These are phyloP conservation scores for Pterostichus madidus DNA, from an alignment of 2,888 invertebrate species.

Conservation along the genomic window DNA sequence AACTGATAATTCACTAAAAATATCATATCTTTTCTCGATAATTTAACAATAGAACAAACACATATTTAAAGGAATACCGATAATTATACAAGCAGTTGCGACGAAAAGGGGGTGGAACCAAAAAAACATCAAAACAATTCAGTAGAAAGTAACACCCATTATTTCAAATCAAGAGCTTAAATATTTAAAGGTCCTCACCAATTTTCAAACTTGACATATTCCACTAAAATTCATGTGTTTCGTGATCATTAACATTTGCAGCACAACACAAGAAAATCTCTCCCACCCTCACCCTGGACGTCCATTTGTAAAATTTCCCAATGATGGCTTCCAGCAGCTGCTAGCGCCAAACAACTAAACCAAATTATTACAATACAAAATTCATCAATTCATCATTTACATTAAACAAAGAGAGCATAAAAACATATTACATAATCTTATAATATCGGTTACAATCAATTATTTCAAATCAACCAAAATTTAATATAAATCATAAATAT, in stretches of 20 bases:
- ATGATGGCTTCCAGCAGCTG: constrained; percentile 36
- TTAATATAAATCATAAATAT: too few relatives aligned
- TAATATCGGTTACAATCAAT: too few relatives aligned
- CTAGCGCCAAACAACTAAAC: background rate
- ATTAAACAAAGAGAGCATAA: too few relatives aligned
- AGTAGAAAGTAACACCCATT: constrained; percentile 65
- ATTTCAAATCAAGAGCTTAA: constrained; percentile 53
- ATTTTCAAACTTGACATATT: constrained; percentile 83
- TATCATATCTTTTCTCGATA: constrained; percentile 9
- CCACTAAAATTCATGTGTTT: constrained; percentile 76
- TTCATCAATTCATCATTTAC: too few relatives aligned
- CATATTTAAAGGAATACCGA: constrained; percentile 34
- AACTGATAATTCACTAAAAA: constrained; percentile 13
- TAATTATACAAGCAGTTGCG: constrained; percentile 56
- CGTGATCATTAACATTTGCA: constrained; percentile 64
- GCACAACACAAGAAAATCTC: constrained; percentile 67
- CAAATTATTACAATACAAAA: background rate
- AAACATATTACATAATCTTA: too few relatives aligned
- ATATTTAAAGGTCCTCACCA: constrained; percentile 76
- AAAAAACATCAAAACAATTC: constrained; percentile 68
- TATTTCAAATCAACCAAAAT: too few relatives aligned
- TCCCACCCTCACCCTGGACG: constrained; percentile 65
- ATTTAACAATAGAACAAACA: constrained; percentile 48
- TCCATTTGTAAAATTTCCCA: constrained; percentile 66
- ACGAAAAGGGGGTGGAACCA: constrained; percentile 75